A percentile compares a stretch with the other conserved stretches of the same genome.
phyloP scores from a whole-genome alignment of 2,113 vertebrate species.

The Triplophysa siluroides region DNA sequence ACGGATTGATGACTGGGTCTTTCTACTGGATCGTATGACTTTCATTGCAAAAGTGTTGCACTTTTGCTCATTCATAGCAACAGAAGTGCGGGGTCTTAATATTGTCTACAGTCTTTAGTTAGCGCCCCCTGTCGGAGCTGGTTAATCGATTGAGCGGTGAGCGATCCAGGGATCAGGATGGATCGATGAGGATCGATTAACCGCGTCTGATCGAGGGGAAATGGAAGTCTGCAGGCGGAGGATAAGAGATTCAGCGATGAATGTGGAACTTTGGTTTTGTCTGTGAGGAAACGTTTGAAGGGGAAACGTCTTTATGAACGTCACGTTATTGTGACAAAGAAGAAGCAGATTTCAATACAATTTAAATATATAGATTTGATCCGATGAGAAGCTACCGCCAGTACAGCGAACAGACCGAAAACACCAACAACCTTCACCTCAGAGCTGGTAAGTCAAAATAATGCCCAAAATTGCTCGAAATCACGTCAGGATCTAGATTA shows the following conservation, averaged over 20 bases:
- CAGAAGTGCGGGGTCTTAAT: no score
- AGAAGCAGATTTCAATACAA: neutral
- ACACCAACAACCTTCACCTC: conserved; percentile 33
- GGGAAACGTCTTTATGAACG: neutral
- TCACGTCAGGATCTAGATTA: neutral
- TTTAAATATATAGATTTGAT: neutral
- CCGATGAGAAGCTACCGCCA: conserved; percentile 37
- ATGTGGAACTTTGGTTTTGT: conserved; percentile 25
- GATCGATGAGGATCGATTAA: conserved; percentile 67
- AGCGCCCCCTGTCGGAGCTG: neutral
- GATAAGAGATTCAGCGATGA: conserved; percentile 55
- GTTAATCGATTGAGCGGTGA: conserved; percentile 41
- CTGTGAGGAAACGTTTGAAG: neutral
- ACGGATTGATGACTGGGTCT: no score
- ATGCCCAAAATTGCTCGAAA: neutral
- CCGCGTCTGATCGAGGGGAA: conserved; percentile 68
- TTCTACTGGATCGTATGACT: no score
- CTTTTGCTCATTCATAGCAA: no score
- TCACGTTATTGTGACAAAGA: neutral
- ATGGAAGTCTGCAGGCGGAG: conserved; percentile 70
- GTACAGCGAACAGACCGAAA: conserved; percentile 28
- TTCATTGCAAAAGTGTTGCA: no score
- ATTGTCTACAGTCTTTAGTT: no score
- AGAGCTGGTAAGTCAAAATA: conserved; percentile 28
- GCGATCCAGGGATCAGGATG: neutral